Conservation (phyloP, 2,113 vertebrate species). For the Cyprinus carpio region DNA sequence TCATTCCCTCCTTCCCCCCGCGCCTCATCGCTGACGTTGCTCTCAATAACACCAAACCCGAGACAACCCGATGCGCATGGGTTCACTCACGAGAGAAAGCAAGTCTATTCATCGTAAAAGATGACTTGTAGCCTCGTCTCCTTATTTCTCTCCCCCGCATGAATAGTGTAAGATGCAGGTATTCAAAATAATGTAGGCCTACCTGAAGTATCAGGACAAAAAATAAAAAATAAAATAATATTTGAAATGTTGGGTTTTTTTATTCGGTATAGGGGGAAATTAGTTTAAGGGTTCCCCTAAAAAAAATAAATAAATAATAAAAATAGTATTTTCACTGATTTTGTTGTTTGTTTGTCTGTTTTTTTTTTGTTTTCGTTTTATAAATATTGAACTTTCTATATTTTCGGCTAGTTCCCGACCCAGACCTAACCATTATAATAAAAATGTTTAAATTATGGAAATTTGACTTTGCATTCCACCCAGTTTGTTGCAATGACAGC, state of each 20-base stretch:
- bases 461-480: no score
- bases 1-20: conserved; percentile 63
- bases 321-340: not conserved
- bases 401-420: not conserved
- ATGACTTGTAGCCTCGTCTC: conserved; percentile 5
- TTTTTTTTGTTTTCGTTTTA: not conserved
- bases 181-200: not conserved
- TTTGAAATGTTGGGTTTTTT: not conserved
- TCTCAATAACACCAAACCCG: conserved; percentile 65
- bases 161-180: not conserved
- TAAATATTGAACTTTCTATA: not conserved
- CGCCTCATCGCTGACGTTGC: conserved; percentile 70
- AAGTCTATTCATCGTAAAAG: conserved; percentile 30
- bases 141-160: conserved; percentile 38
- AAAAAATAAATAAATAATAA: not conserved
- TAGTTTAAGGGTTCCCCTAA: not conserved
- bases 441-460: no score
- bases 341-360: no score
- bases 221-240: no score
- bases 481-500: no score
- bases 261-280: not conserved
- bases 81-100: conserved; percentile 19
- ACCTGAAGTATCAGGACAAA: not conserved
- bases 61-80: conserved; percentile 34
- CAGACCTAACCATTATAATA: no score